These are phyloP conservation scores for Poecilia wingei DNA, from an alignment of 2,797 vertebrate genomes.

Conservation along the genomic window DNA sequence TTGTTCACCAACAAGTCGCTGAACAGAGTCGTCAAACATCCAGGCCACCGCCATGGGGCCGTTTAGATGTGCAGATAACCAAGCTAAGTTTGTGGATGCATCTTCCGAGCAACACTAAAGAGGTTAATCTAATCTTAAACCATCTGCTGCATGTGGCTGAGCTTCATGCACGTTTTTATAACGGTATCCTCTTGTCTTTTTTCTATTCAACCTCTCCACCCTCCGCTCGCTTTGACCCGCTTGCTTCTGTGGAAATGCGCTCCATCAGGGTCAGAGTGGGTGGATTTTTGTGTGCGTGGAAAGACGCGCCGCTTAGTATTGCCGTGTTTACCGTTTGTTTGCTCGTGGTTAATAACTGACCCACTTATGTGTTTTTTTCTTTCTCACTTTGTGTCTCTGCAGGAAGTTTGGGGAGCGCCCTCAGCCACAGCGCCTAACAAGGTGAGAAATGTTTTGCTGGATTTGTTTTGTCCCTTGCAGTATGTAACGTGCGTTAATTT, in stretches of 20 bases:
- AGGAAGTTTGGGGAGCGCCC: constrained; percentile 99
- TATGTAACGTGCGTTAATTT: not conserved
- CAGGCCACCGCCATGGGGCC: not conserved
- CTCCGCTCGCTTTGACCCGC: constrained; percentile 28
- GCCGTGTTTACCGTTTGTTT: constrained; percentile 53
- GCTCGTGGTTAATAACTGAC: constrained; percentile 56
- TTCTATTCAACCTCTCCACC: not conserved
- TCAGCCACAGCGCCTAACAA: constrained; percentile 98
- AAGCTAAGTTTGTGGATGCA: not conserved
- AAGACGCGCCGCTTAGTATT: constrained; percentile 18
- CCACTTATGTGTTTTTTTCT: constrained; percentile 57
- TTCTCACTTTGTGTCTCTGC: constrained; percentile 70
- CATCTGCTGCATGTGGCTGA: not conserved
- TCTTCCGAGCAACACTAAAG: not conserved
- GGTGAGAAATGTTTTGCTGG: constrained; percentile 78
- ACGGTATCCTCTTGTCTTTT: not conserved
- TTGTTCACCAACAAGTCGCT: not conserved
- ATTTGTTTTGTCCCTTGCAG: not conserved
- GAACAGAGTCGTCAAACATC: not conserved
- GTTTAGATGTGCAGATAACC: constrained; percentile 10
- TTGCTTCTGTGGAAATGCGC: constrained; percentile 8
- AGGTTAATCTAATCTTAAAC: not conserved
- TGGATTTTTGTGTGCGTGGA: constrained; percentile 14
- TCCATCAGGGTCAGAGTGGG: not conserved
- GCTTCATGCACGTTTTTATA: not conserved